Evolutionary conservation across 2,113 vertebrate species (phyloP), one percentile per base, ranked within the genome.

Genomic region (Hippocampus abdominalis): DNA sequence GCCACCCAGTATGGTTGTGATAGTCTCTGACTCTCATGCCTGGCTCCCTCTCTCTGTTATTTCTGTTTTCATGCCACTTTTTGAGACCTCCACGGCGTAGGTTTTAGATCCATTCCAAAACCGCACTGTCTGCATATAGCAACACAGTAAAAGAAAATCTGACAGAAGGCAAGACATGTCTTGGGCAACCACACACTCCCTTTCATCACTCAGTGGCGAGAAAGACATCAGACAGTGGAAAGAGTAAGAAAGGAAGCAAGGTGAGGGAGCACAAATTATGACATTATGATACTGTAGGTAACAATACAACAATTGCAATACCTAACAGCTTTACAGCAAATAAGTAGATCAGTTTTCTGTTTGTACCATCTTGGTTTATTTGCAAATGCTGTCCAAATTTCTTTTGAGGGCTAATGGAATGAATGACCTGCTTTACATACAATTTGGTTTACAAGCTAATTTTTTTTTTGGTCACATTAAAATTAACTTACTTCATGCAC

Each of bases 1-100:
- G 83, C 86, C 87, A 84, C 89, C 87, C 89, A 87, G 88, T 69
- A 56, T 69, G 63, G 61, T 74, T 82, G 84, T 69, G 79, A 73
- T 23, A 18, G 66, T 62, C 76, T 73, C 70, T 70, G 65, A 70
- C 62, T 62, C 76, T 72, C 70, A 70, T 63, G 71, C 62, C 74
- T 75, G 54, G 62, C 68, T 71, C 79, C 39, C 29, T 53, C 72
- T 67, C 18, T 40, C 8, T 78, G 57, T 83, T 81, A 83, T 81
- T 87, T 78, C 73, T 81, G 32, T 72, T 70, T 78, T 78, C 23
- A 70, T 70, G 60, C 71, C 64, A 78, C 23, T 75, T 72, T 59
- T 67, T 48, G 54, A 77, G 80, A 81, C 72, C 73, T 64, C 63
- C 23, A 4, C 63, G 18, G 42, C 23, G 40, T 46, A 25, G 63